Base-by-base conservation (phyloP, 2,797 vertebrate species). In the Margarornis squamiger region DNA sequence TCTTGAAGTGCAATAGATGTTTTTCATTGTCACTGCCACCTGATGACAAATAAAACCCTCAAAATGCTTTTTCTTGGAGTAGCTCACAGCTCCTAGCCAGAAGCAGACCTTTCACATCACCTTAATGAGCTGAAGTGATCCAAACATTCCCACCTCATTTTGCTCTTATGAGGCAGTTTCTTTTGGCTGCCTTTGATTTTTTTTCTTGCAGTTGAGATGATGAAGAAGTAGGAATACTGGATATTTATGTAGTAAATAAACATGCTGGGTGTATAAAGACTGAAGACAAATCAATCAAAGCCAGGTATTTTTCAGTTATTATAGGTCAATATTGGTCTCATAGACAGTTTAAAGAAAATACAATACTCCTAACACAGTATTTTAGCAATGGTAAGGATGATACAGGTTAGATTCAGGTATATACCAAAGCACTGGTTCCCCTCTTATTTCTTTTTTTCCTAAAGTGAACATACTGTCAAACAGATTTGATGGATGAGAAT, bases 11-110 rank as follows among this genome's bases (percentile, higher is more conserved):
- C 62, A 78, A 12, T 88, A 92, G 93, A 95, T 17, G 15, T 84
- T 78, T 59, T 92, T 71, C 90, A 75, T 79, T 91, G 87, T 83
- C 72, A 87, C 51, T 85, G 46, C 76, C 87, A 93, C 93, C 91
- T 80, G 58, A 92, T 75, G 73, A 89, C 84, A 96, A 93, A 86
- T 95, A 93, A 95, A 96, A 92, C 61, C 68, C 90, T 92, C 79
- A 90, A 93, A 95, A 95, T 91, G 15, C 32, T 86, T 93, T 96
- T 89, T 67, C 67, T 95, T 67, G 75, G 66, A 86, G 49, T 55
- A 78, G 22, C 82, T 90, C 49, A 38, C 82, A 81, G 57, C 70
- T 70, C 32, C 77, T 93, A 92, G 79, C 59, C 74, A 66, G 86
- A 88, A 87, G 70, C 49, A 86, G 86, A 96, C 90, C 73, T 92